A percentile compares a stretch with the other conserved stretches of the same genome.
Conservation (phyloP, 2,113 vertebrate species). For the Charadrius vociferus region DNA sequence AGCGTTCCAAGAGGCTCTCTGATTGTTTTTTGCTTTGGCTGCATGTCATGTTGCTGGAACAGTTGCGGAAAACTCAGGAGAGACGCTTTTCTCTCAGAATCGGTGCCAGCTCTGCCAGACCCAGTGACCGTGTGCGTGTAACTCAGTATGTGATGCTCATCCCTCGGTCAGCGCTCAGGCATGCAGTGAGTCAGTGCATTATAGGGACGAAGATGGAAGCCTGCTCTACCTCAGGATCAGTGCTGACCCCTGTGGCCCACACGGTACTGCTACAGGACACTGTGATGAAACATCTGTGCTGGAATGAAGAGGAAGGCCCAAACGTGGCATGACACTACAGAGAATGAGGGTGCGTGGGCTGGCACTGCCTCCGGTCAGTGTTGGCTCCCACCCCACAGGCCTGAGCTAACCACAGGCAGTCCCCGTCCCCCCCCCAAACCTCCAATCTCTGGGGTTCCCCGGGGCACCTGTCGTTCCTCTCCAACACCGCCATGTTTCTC, state of each 20-base stretch:
- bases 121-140: accelerated
- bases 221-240: background rate
- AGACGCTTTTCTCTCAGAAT: background rate
- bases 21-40: background rate
- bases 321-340: background rate
- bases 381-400: background rate
- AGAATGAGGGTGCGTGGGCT: background rate
- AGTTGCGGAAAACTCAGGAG: background rate
- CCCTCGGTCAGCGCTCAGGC: background rate
- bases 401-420: background rate
- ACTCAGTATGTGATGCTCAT: background rate
- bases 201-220: background rate
- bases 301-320: background rate
- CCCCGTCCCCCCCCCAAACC: background rate
- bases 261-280: background rate
- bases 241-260: background rate
- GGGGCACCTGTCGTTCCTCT: background rate
- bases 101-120: background rate
- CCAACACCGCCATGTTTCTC: background rate
- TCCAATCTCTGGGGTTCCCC: background rate
- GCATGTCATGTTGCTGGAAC: background rate
- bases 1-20: background rate
- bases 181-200: background rate
- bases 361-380: background rate
- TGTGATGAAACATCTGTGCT: background rate